phyloP scores from a whole-genome alignment of 1,140 invertebrate genomes.

The Ceratina japonica region DNA sequence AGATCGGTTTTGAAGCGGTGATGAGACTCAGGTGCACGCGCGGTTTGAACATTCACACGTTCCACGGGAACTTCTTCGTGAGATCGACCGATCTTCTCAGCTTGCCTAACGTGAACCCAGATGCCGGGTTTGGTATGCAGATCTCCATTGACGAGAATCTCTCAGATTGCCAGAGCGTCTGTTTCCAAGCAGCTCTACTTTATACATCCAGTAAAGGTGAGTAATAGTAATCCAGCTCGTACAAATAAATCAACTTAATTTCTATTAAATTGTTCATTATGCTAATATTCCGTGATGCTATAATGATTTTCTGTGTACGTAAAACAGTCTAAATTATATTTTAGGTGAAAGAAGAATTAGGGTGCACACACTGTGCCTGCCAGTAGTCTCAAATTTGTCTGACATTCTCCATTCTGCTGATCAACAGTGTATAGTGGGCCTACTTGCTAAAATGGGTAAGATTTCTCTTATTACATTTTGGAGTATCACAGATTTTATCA shows the following conservation, averaged over 20 bases:
- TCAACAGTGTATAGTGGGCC: constrained; percentile 94
- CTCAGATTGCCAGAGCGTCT: constrained; percentile 91
- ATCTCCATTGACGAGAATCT: constrained; percentile 96
- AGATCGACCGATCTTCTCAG: constrained; percentile 97
- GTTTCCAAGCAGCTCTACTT: constrained; percentile 98
- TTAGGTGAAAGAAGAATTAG: constrained; percentile 96
- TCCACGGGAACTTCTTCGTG: constrained; percentile 99
- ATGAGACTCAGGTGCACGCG: constrained; percentile 97
- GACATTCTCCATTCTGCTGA: constrained; percentile 96
- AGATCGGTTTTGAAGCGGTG: constrained; percentile 99
- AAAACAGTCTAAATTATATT: constrained; percentile 40
- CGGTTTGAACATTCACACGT: constrained; percentile 96
- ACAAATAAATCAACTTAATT: too few species aligned
- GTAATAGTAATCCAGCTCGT: too few species aligned
- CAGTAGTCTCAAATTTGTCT: constrained; percentile 89
- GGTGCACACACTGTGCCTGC: constrained; percentile 97
- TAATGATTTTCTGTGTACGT: not conserved
- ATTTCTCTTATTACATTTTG: not conserved
- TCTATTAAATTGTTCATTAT: too few species aligned
- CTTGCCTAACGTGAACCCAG: constrained; percentile 98
- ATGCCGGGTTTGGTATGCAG: constrained; percentile 99
- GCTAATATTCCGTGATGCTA: not conserved
- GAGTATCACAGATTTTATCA: too few species aligned
- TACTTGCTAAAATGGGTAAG: constrained; percentile 97
- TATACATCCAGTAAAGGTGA: constrained; percentile 98